These are phyloP conservation scores for Eciton burchellii DNA, from an alignment of 1,140 invertebrate genomes.

Conservation along the genomic window DNA sequence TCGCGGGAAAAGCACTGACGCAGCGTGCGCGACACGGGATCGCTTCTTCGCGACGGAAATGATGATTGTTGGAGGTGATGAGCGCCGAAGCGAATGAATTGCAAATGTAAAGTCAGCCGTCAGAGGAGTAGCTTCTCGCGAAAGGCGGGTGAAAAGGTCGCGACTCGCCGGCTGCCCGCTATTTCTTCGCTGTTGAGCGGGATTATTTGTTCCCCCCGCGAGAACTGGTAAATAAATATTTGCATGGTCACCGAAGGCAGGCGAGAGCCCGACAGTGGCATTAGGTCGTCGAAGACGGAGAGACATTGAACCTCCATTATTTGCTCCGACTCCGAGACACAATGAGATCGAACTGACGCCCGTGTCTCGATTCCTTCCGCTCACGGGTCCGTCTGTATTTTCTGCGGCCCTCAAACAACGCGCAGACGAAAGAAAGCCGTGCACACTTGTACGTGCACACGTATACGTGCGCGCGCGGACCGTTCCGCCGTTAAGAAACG, in stretches of 20 bases:
- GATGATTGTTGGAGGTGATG: not conserved
- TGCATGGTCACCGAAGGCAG: constrained; percentile 60
- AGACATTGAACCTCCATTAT: constrained; percentile 65
- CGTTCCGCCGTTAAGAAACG: constrained; percentile 27
- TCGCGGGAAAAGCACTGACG: not conserved
- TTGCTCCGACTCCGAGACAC: constrained; percentile 63
- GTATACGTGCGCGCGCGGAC: too few species aligned
- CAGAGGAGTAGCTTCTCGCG: not conserved
- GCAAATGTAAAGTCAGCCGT: not conserved
- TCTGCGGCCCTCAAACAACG: constrained; percentile 60
- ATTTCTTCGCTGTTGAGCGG: not conserved
- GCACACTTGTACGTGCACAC: constrained; percentile 9
- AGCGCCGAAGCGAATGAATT: not conserved
- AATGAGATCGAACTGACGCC: constrained; percentile 68
- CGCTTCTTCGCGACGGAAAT: not conserved
- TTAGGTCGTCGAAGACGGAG: constrained; percentile 64
- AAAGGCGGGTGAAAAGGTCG: not conserved
- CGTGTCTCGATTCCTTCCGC: constrained; percentile 60
- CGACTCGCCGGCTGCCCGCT: not conserved
- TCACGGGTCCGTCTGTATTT: constrained; percentile 19
- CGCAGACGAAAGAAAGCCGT: constrained; percentile 53
- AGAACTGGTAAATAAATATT: constrained; percentile 69
- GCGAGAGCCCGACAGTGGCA: constrained; percentile 18
- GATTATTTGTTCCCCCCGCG: constrained; percentile 30
- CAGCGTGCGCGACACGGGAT: not conserved